These are phyloP conservation scores for Encarsia formosa DNA, from an alignment of 2,888 invertebrate species.

Conservation along the genomic window DNA sequence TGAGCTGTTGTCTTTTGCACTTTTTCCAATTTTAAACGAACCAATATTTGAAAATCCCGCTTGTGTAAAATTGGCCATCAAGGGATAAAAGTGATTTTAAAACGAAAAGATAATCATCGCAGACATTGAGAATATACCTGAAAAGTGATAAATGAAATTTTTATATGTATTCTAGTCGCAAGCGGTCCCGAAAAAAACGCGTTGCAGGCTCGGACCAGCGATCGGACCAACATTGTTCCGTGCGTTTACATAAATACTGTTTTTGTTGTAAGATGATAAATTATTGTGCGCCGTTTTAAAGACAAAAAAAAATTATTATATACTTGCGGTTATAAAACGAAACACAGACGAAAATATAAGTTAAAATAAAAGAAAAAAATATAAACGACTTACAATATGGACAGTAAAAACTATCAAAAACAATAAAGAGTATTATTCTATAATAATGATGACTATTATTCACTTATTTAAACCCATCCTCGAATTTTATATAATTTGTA, in stretches of 20 bases:
- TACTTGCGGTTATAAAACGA: conserved; percentile 18
- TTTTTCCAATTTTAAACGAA: conserved; percentile 27
- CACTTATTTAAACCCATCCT: conserved; percentile 3
- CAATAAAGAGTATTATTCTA: conserved; percentile 53
- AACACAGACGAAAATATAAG: conserved; percentile 17
- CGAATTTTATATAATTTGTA: background rate
- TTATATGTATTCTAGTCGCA: conserved; percentile 45
- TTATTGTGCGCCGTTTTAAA: conserved; percentile 22
- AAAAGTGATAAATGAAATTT: conserved; percentile 21
- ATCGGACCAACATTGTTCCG: conserved; percentile 25
- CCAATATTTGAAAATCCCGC: background rate
- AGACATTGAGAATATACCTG: background rate
- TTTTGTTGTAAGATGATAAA: conserved; percentile 25
- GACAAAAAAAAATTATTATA: conserved; percentile 13
- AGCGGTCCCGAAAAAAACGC: conserved; percentile 34
- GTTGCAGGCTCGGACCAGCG: conserved; percentile 26
- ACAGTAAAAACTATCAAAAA: conserved; percentile 50
- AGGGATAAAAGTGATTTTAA: background rate
- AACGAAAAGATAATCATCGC: background rate
- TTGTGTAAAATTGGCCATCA: background rate
- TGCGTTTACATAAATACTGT: conserved; percentile 22
- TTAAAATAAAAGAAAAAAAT: conserved; percentile 19
- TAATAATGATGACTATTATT: conserved; percentile 38
- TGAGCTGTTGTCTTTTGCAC: conserved; percentile 23
- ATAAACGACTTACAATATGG: conserved; percentile 46